These are phyloP conservation scores for Microplitis demolitor DNA, from an alignment of 1,140 invertebrate species.

Conservation along the genomic window DNA sequence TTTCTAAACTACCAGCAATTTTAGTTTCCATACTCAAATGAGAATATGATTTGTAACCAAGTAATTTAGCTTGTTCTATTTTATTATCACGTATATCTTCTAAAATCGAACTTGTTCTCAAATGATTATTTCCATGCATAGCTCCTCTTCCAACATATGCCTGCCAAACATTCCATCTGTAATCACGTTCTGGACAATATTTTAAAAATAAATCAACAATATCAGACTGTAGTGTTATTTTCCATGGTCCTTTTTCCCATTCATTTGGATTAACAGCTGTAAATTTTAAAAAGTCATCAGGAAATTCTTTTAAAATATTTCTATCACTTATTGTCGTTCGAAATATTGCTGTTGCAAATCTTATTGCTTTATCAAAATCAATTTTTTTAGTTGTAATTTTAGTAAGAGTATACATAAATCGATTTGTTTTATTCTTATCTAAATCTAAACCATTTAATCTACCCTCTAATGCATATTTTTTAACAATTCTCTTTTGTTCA, in stretches of 20 bases:
- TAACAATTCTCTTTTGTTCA: conserved; percentile 73
- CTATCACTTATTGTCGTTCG: conserved; percentile 71
- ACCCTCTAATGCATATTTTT: conserved; percentile 82
- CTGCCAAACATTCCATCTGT: conserved; percentile 84
- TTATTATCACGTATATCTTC: conserved; percentile 78
- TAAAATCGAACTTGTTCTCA: conserved; percentile 73
- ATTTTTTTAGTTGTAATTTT: conserved; percentile 53
- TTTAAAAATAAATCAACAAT: conserved; percentile 74
- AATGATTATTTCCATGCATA: conserved; percentile 64
- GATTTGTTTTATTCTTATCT: conserved; percentile 49
- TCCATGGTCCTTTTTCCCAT: conserved; percentile 77
- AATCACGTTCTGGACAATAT: conserved; percentile 77
- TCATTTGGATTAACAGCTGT: conserved; percentile 69
- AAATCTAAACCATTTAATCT: conserved; percentile 78
- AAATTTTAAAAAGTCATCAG: conserved; percentile 69
- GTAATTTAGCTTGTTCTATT: conserved; percentile 71
- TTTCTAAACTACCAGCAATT: conserved; percentile 86
- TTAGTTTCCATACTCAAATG: conserved; percentile 93
- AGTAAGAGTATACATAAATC: conserved; percentile 53
- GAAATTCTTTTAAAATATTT: conserved; percentile 73
- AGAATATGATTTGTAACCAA: conserved; percentile 80
- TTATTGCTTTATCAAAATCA: conserved; percentile 69
- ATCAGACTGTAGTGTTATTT: conserved; percentile 73
- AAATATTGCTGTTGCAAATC: conserved; percentile 68
- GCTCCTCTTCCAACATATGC: conserved; percentile 76